Evolutionary conservation across 2,797 vertebrate genomes (phyloP).

Genomic region (Anguilla anguilla): DNA sequence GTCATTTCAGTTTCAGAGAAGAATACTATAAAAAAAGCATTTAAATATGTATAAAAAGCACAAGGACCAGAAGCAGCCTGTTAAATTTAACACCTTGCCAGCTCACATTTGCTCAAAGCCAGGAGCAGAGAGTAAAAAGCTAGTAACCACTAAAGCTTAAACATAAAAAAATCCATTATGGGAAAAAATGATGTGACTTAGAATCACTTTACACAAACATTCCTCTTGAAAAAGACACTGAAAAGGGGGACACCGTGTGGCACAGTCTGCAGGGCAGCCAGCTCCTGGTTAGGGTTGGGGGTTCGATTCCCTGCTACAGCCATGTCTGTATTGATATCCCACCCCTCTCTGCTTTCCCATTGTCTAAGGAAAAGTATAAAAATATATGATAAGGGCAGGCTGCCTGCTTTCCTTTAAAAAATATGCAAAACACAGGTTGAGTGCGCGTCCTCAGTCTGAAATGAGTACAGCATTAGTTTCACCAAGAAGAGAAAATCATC

Average conservation of each 20-base stretch:
- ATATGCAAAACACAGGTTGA: background rate
- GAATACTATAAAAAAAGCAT: background rate
- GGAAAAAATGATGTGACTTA: background rate
- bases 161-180: background rate
- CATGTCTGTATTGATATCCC: no score
- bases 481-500: background rate
- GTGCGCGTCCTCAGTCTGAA: background rate
- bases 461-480: background rate
- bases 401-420: background rate
- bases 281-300: background rate
- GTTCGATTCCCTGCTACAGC: background rate
- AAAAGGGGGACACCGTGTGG: background rate
- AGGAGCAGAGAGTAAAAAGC: background rate
- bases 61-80: background rate
- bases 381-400: background rate
- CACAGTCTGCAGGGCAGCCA: background rate
- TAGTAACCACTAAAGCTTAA: background rate
- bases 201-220: background rate
- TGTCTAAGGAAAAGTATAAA: no score
- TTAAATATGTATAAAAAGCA: background rate
- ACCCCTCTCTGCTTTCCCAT: no score
- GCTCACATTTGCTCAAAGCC: background rate
- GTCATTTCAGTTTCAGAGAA: background rate
- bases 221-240: background rate
- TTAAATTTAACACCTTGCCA: background rate